Evolutionary conservation across 2,888 invertebrate species (phyloP).

Genomic region (Polia nebulosa): DNA sequence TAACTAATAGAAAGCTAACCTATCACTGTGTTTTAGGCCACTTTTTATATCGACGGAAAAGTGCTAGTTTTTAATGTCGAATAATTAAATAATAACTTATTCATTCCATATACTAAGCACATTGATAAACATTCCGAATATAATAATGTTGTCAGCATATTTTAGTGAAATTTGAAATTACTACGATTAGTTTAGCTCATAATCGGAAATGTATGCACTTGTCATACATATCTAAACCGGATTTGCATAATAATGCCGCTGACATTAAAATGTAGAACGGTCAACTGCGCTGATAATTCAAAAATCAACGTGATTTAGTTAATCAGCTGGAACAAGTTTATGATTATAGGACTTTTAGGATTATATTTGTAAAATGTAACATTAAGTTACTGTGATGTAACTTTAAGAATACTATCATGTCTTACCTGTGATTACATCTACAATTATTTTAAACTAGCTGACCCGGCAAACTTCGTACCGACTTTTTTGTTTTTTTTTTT

Average conservation of each 20-base stretch:
- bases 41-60: too few relatives aligned
- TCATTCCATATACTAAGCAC: not conserved
- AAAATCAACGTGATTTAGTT: constrained; percentile 38
- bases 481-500: too few relatives aligned
- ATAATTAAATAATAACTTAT: constrained; percentile 6
- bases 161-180: constrained; percentile 50
- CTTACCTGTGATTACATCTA: too few relatives aligned
- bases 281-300: constrained; percentile 37
- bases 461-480: too few relatives aligned
- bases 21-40: too few relatives aligned
- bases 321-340: constrained; percentile 17
- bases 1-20: too few relatives aligned
- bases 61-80: too few relatives aligned
- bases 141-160: constrained; percentile 47
- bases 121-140: not conserved
- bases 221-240: constrained; percentile 55
- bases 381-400: not conserved
- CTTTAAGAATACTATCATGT: too few relatives aligned
- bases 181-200: constrained; percentile 50
- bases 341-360: constrained; percentile 13
- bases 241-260: constrained; percentile 54
- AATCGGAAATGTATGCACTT: constrained; percentile 51
- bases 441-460: too few relatives aligned
- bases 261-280: constrained; percentile 51
- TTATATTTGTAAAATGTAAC: not conserved